A percentile compares a stretch with the other conserved stretches of the same genome.
Evolutionary conservation across 2,797 vertebrate species (phyloP).

Genomic region (Zenarchopterus dispar): DNA sequence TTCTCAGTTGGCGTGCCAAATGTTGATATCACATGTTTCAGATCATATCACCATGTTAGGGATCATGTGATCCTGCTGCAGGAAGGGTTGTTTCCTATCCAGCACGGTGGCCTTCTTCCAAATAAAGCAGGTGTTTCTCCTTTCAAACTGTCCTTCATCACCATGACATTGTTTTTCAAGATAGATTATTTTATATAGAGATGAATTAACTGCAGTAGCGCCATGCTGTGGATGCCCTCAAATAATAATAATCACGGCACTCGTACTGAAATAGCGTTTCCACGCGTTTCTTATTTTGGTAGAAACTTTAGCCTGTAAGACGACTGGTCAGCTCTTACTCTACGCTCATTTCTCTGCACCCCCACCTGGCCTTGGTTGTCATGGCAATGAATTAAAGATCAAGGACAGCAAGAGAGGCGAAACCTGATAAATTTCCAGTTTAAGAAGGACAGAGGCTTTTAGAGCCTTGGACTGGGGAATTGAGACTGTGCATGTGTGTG

Average conservation of each 20-base stretch:
- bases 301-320: background rate
- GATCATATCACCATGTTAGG: constrained; percentile 48
- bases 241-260: constrained; percentile 26
- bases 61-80: constrained; percentile 53
- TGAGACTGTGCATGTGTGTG: constrained; percentile 44
- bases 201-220: background rate
- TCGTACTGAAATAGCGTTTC: constrained; percentile 18
- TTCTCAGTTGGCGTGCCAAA: constrained; percentile 54
- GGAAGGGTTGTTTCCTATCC: constrained; percentile 9
- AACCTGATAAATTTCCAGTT: constrained; percentile 62
- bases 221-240: constrained; percentile 5
- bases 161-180: background rate
- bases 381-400: constrained; percentile 60
- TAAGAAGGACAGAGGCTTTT: constrained; percentile 56
- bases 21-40: constrained; percentile 43
- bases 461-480: constrained; percentile 39
- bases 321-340: constrained; percentile 13
- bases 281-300: constrained; percentile 5
- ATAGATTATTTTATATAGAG: constrained; percentile 2
- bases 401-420: constrained; percentile 51
- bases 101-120: background rate
- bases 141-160: constrained; percentile 9
- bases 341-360: constrained; percentile 30
- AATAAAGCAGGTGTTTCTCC: constrained; percentile 18
- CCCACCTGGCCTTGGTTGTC: constrained; percentile 51